phyloP scores from a whole-genome alignment of 1,140 invertebrate species.

The Lycorma delicatula region DNA sequence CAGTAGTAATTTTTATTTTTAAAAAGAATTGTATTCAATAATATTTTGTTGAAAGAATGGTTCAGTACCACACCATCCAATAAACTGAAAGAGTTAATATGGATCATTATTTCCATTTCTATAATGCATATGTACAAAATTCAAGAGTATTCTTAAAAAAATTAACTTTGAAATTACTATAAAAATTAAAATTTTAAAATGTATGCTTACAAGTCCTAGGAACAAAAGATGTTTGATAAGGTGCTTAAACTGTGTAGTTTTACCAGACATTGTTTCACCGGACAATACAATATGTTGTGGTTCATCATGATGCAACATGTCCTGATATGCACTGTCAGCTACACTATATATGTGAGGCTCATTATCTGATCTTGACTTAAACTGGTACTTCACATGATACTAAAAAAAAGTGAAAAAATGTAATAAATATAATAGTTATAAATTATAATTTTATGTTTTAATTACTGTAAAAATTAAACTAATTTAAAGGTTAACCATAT shows the following conservation, averaged over 20 bases:
- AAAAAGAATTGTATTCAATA: no score
- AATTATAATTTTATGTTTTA: no score
- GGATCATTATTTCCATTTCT: no score
- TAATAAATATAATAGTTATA: no score
- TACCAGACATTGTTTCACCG: constrained; percentile 78
- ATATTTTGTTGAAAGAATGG: no score
- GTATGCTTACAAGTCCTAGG: constrained; percentile 45
- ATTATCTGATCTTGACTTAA: constrained; percentile 79
- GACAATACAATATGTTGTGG: constrained; percentile 71
- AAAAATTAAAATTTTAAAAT: constrained; percentile 8
- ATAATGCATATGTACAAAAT: no score
- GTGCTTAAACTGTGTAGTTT: constrained; percentile 66
- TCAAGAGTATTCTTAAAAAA: no score
- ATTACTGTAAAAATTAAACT: no score
- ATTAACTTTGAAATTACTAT: not conserved
- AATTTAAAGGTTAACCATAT: not conserved
- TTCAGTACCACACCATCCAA: no score
- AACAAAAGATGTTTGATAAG: constrained; percentile 65
- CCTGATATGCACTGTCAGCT: constrained; percentile 78
- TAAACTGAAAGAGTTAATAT: no score
- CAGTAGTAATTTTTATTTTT: no score
- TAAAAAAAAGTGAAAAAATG: constrained; percentile 41
- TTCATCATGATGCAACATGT: constrained; percentile 71
- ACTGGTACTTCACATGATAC: constrained; percentile 72
- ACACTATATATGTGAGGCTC: constrained; percentile 83